Conservation (phyloP, 2,888 invertebrate genomes). For the Apocheima hispidaria region DNA sequence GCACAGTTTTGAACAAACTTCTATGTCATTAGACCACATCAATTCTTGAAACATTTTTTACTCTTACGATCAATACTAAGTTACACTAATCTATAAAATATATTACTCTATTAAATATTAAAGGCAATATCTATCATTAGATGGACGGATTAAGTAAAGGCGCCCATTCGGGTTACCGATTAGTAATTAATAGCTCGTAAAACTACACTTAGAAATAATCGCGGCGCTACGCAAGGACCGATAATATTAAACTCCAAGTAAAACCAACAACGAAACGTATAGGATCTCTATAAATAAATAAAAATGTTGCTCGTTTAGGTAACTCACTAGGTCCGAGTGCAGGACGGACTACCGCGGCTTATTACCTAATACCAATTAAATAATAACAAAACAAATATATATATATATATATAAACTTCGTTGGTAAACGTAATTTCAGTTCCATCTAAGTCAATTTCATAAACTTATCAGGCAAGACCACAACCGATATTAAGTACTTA, state of each 20-base stretch:
- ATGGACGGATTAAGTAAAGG: conserved; percentile 86
- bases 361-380: conserved; percentile 69
- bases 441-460: conserved; percentile 81
- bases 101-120: conserved; percentile 86
- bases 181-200: conserved; percentile 82
- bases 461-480: conserved; percentile 87
- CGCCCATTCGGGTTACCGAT: conserved; percentile 84
- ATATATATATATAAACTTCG: conserved; percentile 68
- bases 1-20: conserved; percentile 64
- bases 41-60: conserved; percentile 74
- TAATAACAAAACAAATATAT: conserved; percentile 71
- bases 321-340: conserved; percentile 77
- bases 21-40: conserved; percentile 76
- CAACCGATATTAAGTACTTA: conserved; percentile 87
- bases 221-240: conserved; percentile 73
- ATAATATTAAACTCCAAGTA: conserved; percentile 67
- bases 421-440: conserved; percentile 85
- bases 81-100: conserved; percentile 82
- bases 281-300: conserved; percentile 81
- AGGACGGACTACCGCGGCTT: conserved; percentile 67
- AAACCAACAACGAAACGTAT: conserved; percentile 78
- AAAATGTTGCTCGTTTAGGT: conserved; percentile 81
- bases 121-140: conserved; percentile 85
- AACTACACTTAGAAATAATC: conserved; percentile 66
- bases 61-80: conserved; percentile 76